Base-by-base conservation (phyloP, 1,140 invertebrate species). In the Heliconius hewitsoni region DNA sequence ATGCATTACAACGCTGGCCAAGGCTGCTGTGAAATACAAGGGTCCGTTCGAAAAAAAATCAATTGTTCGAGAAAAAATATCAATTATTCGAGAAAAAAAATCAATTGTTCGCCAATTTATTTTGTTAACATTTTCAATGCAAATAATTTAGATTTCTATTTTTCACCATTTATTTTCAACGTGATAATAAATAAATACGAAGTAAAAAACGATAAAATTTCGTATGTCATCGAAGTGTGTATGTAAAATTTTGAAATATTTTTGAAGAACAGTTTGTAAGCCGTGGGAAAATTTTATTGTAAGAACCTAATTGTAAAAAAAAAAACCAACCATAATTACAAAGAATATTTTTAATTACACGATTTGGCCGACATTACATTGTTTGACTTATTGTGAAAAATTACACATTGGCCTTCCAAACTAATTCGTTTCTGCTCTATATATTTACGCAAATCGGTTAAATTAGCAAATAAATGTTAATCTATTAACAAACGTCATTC, bases 331-430 rank as follows among this genome's bases (percentile, higher is more conserved):
- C 13, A 71, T 34, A 13, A 34, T 30, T 34, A 34, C 34, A 71
- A 71, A 52, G 16, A 52, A 34, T 39, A 8, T 72, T 72, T 39
- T 72, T 72, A 19, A 72, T 42, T 72, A n/a, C 30, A 5, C 37
- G 6, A 39, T 19, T 72, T 9, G 71, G 2, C 27, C 23, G 27
- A 42, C 42, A 42, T 72, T 72, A 39, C 60, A 72, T 72, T 37
- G 34, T 39, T 72, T 42, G 18, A 72, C n/a, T 72, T 72, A 18
- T 34, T 52, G 27, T 71, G 70, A 19, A 72, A 39, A 42, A 42
- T 37, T 72, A 72, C 34, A 72, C 71, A 73, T 13, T 73, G 72
- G 23, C 46, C 72, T 73, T 73, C 30, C n/a, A 1, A 50, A 73
- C 23, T 73, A 46, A 73, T 73, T 11, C 4, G 16, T 52, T 73